phyloP scores from a whole-genome alignment of 2,797 vertebrate genomes.

The Aotus griseimembra region DNA sequence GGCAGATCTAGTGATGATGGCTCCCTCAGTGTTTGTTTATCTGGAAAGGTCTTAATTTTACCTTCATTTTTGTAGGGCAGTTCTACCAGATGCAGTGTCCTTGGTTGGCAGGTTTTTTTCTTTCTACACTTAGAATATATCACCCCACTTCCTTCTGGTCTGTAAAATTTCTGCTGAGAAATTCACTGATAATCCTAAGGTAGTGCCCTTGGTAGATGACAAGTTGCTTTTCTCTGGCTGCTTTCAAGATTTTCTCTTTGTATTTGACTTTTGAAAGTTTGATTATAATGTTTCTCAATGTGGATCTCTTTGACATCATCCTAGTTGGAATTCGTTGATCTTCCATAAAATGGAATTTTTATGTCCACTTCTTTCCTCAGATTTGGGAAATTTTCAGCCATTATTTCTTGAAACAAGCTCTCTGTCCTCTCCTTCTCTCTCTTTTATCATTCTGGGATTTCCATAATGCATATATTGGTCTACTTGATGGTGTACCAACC shows the following conservation, averaged over 20 bases:
- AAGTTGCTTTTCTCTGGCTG: not conserved
- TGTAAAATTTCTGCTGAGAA: not conserved
- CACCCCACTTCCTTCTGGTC: not conserved
- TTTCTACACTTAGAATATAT: not conserved
- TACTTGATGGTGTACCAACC: not conserved
- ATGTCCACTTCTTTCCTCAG: not conserved
- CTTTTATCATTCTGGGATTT: not conserved
- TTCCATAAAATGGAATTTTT: not conserved
- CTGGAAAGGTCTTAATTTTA: not conserved
- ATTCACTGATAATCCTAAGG: not conserved
- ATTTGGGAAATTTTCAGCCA: not conserved
- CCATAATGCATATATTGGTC: not conserved
- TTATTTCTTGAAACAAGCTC: not conserved
- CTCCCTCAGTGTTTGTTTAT: not conserved
- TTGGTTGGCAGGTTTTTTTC: not conserved
- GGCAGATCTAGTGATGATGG: not conserved
- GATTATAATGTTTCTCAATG: not conserved
- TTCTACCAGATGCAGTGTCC: not conserved
- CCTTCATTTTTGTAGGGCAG: not conserved
- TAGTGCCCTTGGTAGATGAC: not conserved
- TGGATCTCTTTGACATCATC: not conserved
- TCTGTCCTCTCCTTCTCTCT: not conserved
- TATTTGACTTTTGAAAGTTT: not conserved
- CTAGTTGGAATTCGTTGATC: not conserved
- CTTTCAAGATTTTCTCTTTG: not conserved